Evolutionary conservation across 2,888 invertebrate species (phyloP), one percentile per base, ranked within the genome.

Genomic region (Agrochola lota): DNA sequence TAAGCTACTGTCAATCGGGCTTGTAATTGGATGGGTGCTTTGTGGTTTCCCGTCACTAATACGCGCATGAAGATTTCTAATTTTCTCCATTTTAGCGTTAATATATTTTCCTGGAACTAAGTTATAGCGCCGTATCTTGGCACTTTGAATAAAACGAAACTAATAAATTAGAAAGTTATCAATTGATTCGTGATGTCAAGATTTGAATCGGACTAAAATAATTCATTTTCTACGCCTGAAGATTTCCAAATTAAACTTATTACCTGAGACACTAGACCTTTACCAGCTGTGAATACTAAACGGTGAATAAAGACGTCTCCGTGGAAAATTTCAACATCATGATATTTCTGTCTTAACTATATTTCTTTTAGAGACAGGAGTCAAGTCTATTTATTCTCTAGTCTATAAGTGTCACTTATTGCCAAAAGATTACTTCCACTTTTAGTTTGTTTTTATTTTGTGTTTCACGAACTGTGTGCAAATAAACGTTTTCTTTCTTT

Each of bases 21-120:
- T 64, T 59, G 75, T 79, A 76, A 78, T 84, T 86, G 57, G 79
- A 78, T 78, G 86, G 72, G 70, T 67, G 64, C 64, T 64, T 60
- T 60, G 77, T 57, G 63, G 71, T 63, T 81, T 64, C 57, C 55
- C 17, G n/a, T 81, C 20, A 52, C 5, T 66, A 55, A 49, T 35
- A 23, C 52, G 20, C n/a, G 20, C n/a, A 20, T 46, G 17, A 73
- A 57, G 30, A 40, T 62, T 57, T 57, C 30, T 55, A 46, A 46
- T 46, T 60, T 67, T 60, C 43, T 74, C 15, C 9, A 66, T 17
- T 66, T n/a, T 30, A 40, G 0, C 5, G 46, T 15, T 49, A 57
- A 64, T 49, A 59, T 40, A 23, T 52, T 62, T 68, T 63, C 26
- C 9, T 12, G 1, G 11, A 72, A 63, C 5, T n/a, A 3, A 72